Base-by-base conservation (phyloP, 2,888 invertebrate genomes). In the Dromius quadrimaculatus region DNA sequence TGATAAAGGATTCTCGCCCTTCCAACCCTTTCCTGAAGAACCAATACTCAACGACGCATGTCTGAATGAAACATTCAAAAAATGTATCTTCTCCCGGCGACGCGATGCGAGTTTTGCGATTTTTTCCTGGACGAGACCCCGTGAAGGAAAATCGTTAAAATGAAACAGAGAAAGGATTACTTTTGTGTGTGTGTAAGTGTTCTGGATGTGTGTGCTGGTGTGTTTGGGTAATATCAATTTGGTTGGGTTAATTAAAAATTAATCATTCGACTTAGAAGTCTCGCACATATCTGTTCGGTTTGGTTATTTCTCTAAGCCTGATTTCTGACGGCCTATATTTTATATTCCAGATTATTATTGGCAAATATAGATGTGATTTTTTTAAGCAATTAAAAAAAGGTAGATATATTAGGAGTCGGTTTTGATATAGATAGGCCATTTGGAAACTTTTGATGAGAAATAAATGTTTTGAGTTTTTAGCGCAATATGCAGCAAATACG, bases 131-230 rank as follows among this genome's bases (percentile, higher is more conserved):
- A 20, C 47, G 22, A 19, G 22, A n/a, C 20, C 22, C 22, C 47
- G 47, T 22, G 47, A 22, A 47, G 57, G 57, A 57, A 57, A 57
- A 57, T 57, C 57, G 57, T 57, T 57, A 57, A 41, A 47, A 47
- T 57, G 57, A 57, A 57, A 57, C 57, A 32, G 47, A 41, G 41
- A 41, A 47, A 47, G 47, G 47, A 47, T 47, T 47, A 47, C 22
- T 13, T 22, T 11, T 20, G 23, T 47, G 47, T 20, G 22, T 47
- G 47, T 47, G 47, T 47, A 6, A 22, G 47, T 47, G 47, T 11
- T n/a, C 22, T n/a, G 23, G 6, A 6, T 8, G 45, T 45, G 6
- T 19, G 19, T 8, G 47, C 11, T 41, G 41, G 15, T 41, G 8
- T 15, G 47, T 47, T 11, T 11, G 47, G 47, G 47, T 47, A 47